Evolutionary conservation across 2,888 invertebrate species (phyloP), one percentile per base, ranked within the genome.

Genomic region (Liodrosophila aerea): DNA sequence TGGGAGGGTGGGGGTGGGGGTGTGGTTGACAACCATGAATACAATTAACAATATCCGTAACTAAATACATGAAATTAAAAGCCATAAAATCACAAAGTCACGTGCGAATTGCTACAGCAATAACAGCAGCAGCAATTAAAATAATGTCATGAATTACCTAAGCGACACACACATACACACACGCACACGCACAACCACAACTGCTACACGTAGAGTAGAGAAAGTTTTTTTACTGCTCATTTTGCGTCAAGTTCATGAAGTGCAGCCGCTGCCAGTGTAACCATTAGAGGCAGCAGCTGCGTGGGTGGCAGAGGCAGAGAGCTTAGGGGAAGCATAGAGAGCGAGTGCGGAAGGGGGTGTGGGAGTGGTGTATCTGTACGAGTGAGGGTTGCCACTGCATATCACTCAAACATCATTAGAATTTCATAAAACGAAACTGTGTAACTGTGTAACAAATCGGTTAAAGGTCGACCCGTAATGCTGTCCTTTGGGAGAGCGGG

Each of bases 31-130:
- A 43, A 5, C 31, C 40, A 30, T 49, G 62, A 69, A 74, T 68
- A 81, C 74, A 85, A 82, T 85, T 74, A 87, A 85, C 81, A 80
- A 80, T 85, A 78, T 70, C 85, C 75, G 76, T 76, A 77, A 77
- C 85, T 81, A 76, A 87, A 85, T 84, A 85, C 73, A 69, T 75
- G 77, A 88, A 87, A 85, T 87, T 86, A 87, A 87, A 88, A 80
- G 77, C 83, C 72, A 88, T 87, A 85, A 86, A 87, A 81, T 87
- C 76, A 64, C 49, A 71, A 81, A 80, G 86, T 85, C 87, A 87
- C 87, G 87, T 86, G 87, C 83, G 66, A 82, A 76, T 74, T 71
- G 67, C 67, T 62, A 65, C 68, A 64, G 67, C 83, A 75, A 59
- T 59, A 72, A 65, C 59, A 73, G 45, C 67, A 66, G 43, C 59